Evolutionary conservation across 2,113 vertebrate genomes (phyloP), one percentile per base, ranked within the genome.

Genomic region (Ageneiosus marmoratus): DNA sequence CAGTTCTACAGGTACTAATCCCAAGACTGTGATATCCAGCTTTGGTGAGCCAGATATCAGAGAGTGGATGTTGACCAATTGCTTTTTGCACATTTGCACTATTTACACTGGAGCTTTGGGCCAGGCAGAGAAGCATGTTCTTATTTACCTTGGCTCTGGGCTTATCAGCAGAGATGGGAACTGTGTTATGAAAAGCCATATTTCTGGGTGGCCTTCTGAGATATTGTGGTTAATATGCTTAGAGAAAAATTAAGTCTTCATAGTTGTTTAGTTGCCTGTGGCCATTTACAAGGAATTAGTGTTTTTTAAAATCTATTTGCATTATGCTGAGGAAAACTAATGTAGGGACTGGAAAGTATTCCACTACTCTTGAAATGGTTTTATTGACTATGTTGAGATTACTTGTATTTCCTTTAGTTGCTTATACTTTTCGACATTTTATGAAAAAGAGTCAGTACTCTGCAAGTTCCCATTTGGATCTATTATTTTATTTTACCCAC

Each of bases 111-210:
- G 77, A 90, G 88, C 86, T 86, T 37, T 85, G 84, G 77, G 86
- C 86, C 89, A 90, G 88, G 90, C 87, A 86, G 87, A 88, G 87
- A 86, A 92, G 85, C 44, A 79, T 86, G 87, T 88, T 92, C 88
- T 86, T 93, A 91, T 94, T 93, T 93, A 92, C 89, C 84, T 92
- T 93, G 91, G 91, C 92, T 89, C 86, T 53, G 60, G 34, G 83
- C 88, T 92, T 93, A 94, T 94, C 93, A 87, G 88, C 20, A 56
- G 76, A 90, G 89, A 91, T 89, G 88, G 87, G 80, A 91, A 88
- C 89, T 89, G 77, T 88, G 89, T 92, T 91, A 89, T 92, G 86
- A 88, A 89, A 80, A 90, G 91, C 89, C 82, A 88, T 91, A 89
- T 91, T 91, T 92, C 88, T 92, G 90, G 90, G 92, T 92, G 91